Conservation (phyloP, 2,113 vertebrate genomes). For the Bubo blakistoni region DNA sequence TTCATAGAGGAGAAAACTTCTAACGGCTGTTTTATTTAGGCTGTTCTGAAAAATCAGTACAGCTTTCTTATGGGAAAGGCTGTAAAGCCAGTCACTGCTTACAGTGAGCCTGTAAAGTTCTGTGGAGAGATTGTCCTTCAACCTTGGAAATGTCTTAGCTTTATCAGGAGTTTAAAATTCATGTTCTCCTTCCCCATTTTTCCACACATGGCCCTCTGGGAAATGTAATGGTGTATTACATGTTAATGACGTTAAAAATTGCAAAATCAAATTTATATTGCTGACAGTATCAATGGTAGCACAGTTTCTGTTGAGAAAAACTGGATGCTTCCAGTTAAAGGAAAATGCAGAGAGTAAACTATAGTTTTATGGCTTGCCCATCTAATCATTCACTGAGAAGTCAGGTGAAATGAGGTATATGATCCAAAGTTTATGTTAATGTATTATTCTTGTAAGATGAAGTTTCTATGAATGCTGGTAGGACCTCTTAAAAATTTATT, state of each 20-base stretch:
- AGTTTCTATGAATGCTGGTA: neutral
- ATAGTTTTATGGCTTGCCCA: neutral
- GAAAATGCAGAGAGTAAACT: neutral
- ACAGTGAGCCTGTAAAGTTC: neutral
- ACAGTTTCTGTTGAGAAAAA: neutral
- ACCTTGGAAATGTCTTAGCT: neutral
- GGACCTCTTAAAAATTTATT: neutral
- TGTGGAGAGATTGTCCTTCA: neutral
- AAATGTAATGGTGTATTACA: neutral
- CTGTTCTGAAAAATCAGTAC: neutral
- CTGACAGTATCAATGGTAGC: neutral
- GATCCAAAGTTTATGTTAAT: neutral
- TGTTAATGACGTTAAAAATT: accelerated
- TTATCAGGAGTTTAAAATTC: neutral
- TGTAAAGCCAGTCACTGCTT: neutral
- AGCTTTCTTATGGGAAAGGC: neutral
- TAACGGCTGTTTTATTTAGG: neutral
- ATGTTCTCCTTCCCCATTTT: neutral
- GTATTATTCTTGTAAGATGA: neutral
- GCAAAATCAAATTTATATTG: neutral
- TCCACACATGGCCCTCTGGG: neutral
- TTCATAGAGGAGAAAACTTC: neutral
- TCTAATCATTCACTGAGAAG: neutral
- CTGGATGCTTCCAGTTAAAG: neutral
- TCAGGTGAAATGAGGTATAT: neutral